Percentiles rank a stretch among this genome's conserved stretches.
Conservation (phyloP, 2,888 invertebrate genomes). For the Microdon myrmicae region DNA sequence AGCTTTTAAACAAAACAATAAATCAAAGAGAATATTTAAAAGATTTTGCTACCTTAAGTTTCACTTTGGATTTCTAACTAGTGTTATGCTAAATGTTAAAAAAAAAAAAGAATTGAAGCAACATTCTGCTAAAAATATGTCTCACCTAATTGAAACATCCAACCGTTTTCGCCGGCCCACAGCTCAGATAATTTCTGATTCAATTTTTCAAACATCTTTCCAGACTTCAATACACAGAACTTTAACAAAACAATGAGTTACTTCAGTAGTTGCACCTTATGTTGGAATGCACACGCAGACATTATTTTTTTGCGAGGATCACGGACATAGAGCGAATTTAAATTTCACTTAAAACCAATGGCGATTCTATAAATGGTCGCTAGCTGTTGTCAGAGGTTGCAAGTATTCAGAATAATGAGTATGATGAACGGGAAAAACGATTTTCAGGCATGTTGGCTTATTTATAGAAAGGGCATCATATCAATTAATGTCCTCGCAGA, state of each 20-base stretch:
- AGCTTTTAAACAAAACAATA: constrained; percentile 13
- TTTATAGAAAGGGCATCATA: constrained; percentile 49
- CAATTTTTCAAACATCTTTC: constrained; percentile 61
- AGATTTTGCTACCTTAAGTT: constrained; percentile 4
- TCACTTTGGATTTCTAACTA: not conserved
- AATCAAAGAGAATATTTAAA: constrained; percentile 1
- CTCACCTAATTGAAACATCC: constrained; percentile 38
- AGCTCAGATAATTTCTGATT: constrained; percentile 58
- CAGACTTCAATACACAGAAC: not conserved
- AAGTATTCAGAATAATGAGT: constrained; percentile 42
- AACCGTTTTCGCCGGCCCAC: constrained; percentile 48
- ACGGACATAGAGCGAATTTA: constrained; percentile 23
- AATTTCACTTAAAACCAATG: constrained; percentile 36
- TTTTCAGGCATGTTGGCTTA: constrained; percentile 12
- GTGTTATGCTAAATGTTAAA: not conserved
- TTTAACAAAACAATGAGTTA: constrained; percentile 1
- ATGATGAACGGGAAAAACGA: constrained; percentile 13
- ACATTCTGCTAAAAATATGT: not conserved
- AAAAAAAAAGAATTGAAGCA: not conserved
- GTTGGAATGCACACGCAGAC: too few species aligned
- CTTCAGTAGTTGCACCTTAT: constrained; percentile 6
- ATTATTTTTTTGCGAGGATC: constrained; percentile 10
- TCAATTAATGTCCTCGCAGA: constrained; percentile 19
- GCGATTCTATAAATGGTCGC: constrained; percentile 51
- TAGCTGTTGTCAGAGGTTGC: constrained; percentile 60